Conservation (phyloP, 2,888 invertebrate species). For the Amphimallon solstitiale region DNA sequence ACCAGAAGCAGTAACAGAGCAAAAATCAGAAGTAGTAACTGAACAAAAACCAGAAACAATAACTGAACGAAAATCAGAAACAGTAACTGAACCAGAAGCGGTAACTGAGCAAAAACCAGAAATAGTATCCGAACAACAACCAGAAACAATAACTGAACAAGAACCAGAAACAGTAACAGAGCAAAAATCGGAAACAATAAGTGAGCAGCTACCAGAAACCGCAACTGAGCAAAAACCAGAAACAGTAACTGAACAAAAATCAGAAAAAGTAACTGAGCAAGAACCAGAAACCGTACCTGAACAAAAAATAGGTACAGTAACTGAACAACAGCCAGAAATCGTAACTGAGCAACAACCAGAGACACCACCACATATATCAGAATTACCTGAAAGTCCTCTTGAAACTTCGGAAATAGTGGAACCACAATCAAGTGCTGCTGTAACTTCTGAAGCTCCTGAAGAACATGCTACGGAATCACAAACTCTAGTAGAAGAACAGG, state of each 20-base stretch:
- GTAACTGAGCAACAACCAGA: constrained; percentile 28
- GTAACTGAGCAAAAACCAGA: not conserved
- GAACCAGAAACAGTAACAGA: no score
- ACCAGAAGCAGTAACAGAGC: constrained; percentile 16
- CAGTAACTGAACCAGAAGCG: not conserved
- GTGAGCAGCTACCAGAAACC: constrained; percentile 25
- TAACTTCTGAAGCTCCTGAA: not conserved
- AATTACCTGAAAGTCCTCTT: constrained; percentile 8
- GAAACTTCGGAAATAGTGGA: constrained; percentile 14
- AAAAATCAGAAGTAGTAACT: constrained; percentile 28
- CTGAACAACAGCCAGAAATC: constrained; percentile 7
- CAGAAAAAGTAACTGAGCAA: not conserved
- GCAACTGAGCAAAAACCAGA: constrained; percentile 32
- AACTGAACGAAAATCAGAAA: not conserved
- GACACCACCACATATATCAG: not conserved
- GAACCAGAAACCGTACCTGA: not conserved
- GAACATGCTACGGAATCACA: not conserved
- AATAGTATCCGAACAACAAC: not conserved
- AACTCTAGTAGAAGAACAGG: not conserved
- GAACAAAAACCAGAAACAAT: not conserved
- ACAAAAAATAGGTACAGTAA: not conserved
- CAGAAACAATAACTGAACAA: no score
- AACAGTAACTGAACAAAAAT: not conserved
- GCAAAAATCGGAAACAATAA: constrained; percentile 41
- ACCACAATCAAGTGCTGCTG: not conserved